Conservation (phyloP, 2,888 invertebrate genomes). For the Odontomyia ornata region DNA sequence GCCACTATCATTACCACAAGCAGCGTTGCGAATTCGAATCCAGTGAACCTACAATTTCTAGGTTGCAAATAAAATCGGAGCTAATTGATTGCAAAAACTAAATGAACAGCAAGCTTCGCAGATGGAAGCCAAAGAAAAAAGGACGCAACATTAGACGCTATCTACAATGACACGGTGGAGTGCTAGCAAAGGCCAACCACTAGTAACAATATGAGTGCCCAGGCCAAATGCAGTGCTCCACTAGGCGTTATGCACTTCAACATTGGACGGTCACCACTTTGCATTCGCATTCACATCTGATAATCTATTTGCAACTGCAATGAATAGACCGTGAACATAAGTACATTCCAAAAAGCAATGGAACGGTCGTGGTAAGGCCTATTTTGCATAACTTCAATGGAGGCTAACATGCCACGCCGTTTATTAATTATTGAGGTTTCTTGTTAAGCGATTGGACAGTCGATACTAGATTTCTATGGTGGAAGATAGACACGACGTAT, state of each 20-base stretch:
- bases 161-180: slow-evolving; percentile 19
- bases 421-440: slow-evolving; percentile 45
- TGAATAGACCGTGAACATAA: slow-evolving; percentile 34
- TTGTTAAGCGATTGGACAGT: slow-evolving; percentile 45
- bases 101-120: not conserved
- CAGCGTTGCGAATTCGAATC: not conserved
- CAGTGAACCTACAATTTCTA: not conserved
- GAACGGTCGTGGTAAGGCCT: slow-evolving; percentile 21
- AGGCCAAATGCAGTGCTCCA: not conserved
- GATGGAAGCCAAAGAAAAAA: not conserved
- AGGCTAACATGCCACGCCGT: slow-evolving; percentile 44
- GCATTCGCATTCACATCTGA: slow-evolving; percentile 35
- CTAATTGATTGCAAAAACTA: slow-evolving; percentile 31
- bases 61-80: not conserved
- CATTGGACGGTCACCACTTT: slow-evolving; percentile 1
- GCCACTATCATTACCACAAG: not conserved
- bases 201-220: slow-evolving; percentile 4
- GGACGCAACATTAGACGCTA: slow-evolving; percentile 16
- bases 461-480: slow-evolving; percentile 16
- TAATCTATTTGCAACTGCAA: slow-evolving; percentile 22
- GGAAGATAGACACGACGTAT: not conserved
- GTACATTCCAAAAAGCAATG: slow-evolving; percentile 40
- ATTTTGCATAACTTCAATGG: slow-evolving; percentile 47
- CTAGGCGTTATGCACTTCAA: slow-evolving; percentile 24
- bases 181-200: slow-evolving; percentile 33